Base-by-base conservation (phyloP, 2,797 vertebrate genomes). In the Rhyacichthys aspro region DNA sequence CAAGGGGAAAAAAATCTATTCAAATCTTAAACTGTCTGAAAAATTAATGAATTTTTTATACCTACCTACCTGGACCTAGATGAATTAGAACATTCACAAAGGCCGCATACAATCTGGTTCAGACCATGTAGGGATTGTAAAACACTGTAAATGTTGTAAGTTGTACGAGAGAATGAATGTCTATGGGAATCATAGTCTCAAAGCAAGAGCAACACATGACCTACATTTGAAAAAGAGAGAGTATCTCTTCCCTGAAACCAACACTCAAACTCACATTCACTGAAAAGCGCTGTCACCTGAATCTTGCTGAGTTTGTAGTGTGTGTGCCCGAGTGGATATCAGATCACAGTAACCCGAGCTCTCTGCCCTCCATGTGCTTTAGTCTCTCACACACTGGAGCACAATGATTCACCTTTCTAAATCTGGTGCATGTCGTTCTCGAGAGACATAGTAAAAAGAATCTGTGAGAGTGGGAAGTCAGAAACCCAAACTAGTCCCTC, bases 251-350 rank as follows among this genome's bases (percentile, higher is more conserved):
- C 61, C 67, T 83, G 85, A 86, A 87, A 86, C 80, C 63, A 74
- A 87, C 87, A 82, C 81, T 68, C 75, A 72, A 72, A 79, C 81
- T 77, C 75, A 70, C 71, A 67, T 78, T 80, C 68, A 66, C 70
- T 83, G 79, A 86, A 89, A 89, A 83, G 85, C 83, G 57, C 72
- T 80, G 82, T 90, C 89, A 90, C 84, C 81, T 74, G 78, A 82
- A 89, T 88, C 86, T 83, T 82, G 88, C 91, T 89, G 89, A 91
- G 84, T 72, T 74, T 83, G 84, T 86, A 83, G 63, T 37, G 43
- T 56, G 54, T 45, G 11, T 5, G 59, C 48, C 59, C 59, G 63
- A 67, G 56, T 42, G 33, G 70, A 75, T 88, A 90, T 91, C 89
- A 82, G 80, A 87, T 91, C 86, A 87, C 81, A 72, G 88, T 85